Percentiles rank a stretch among this genome's conserved stretches.
phyloP scores from a whole-genome alignment of 1,140 invertebrate genomes.

The Neelides sp. region DNA sequence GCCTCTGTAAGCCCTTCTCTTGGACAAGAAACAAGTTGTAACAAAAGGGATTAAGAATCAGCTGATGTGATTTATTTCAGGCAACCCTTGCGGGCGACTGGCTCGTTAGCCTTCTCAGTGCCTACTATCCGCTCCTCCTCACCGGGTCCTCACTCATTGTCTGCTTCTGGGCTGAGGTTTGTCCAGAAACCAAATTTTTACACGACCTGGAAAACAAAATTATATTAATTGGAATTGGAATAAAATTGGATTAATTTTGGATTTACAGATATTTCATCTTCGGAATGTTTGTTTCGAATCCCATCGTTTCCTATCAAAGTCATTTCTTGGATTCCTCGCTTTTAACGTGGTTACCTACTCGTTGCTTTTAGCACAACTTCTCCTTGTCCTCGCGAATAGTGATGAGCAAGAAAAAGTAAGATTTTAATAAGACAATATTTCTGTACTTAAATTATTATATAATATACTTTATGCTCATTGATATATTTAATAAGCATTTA shows the following conservation, averaged over 20 bases:
- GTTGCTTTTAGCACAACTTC: constrained; percentile 57
- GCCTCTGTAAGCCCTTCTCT: constrained; percentile 56
- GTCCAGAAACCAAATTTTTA: constrained; percentile 33
- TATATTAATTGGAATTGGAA: neutral
- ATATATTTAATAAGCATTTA: neutral
- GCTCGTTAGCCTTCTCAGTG: constrained; percentile 70
- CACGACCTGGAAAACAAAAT: neutral
- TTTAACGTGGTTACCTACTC: constrained; percentile 84
- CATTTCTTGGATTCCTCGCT: constrained; percentile 75
- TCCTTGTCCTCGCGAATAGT: constrained; percentile 49
- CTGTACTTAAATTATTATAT: neutral
- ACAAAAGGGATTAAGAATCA: too few species aligned
- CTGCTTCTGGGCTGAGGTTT: constrained; percentile 88
- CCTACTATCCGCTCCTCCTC: constrained; percentile 79
- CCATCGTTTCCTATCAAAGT: constrained; percentile 81
- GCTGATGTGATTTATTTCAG: too few species aligned
- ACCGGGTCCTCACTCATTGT: constrained; percentile 81
- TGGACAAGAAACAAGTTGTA: too few species aligned
- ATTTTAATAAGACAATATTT: neutral
- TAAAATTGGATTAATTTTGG: constrained; percentile 33
- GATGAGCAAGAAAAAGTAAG: constrained; percentile 47
- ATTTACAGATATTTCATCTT: constrained; percentile 72
- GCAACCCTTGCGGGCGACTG: constrained; percentile 63
- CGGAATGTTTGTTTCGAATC: constrained; percentile 70
- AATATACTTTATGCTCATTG: neutral